phyloP scores from a whole-genome alignment of 2,888 invertebrate genomes.

The Cataglyphis altisquamis region DNA sequence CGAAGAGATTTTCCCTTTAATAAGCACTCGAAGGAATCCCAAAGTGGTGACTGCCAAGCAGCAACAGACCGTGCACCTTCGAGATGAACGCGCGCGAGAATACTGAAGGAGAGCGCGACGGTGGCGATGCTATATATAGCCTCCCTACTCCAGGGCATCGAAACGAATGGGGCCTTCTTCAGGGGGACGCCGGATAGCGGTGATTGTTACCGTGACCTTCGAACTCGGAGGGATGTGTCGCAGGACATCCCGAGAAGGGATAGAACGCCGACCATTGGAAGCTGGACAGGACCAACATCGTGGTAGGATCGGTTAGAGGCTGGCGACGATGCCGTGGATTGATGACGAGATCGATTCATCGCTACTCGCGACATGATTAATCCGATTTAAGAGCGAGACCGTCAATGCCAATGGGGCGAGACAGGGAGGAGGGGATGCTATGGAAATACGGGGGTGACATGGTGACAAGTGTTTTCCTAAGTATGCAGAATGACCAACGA shows the following conservation, averaged over 20 bases:
- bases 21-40: neutral
- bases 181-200: conserved; percentile 49
- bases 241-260: conserved; percentile 64
- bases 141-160: conserved; percentile 48
- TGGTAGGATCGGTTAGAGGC: conserved; percentile 70
- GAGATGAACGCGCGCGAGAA: conserved; percentile 55
- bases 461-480: neutral
- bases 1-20: neutral
- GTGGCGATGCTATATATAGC: conserved; percentile 57
- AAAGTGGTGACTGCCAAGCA: neutral
- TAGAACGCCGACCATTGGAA: conserved; percentile 71
- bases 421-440: conserved; percentile 13
- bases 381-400: conserved; percentile 1
- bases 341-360: conserved; percentile 40
- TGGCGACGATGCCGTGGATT: conserved; percentile 43
- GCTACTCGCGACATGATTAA: conserved; percentile 46
- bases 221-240: conserved; percentile 77
- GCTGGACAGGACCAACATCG: conserved; percentile 35
- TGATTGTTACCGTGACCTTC: conserved; percentile 79
- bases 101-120: conserved; percentile 57
- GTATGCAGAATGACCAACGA: neutral
- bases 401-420: conserved; percentile 19
- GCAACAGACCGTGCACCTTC: neutral
- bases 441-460: neutral
- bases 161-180: conserved; percentile 27